A percentile compares a stretch with the other conserved stretches of the same genome.
Conservation (phyloP, 1,140 invertebrate species). For the Panagrolaimus sp. region DNA sequence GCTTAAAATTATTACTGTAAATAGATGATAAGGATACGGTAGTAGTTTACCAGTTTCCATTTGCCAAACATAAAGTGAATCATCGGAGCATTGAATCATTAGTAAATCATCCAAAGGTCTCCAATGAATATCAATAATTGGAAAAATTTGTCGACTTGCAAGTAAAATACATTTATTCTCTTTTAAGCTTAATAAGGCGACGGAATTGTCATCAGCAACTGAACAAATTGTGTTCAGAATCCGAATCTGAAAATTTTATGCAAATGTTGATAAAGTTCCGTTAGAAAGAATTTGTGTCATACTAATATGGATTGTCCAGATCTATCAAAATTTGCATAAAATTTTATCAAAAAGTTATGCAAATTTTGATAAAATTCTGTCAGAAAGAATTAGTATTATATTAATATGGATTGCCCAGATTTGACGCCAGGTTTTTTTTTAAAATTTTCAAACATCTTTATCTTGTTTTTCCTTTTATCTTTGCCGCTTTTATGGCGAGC, state of each 20-base stretch:
- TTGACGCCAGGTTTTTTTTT: too few relatives aligned
- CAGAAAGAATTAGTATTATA: too few relatives aligned
- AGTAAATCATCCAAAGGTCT: conserved; percentile 94
- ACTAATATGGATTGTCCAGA: too few relatives aligned
- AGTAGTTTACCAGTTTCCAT: conserved; percentile 81
- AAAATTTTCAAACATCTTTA: too few relatives aligned
- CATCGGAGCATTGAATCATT: conserved; percentile 93
- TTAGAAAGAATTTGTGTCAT: too few relatives aligned
- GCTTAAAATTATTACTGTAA: conserved; percentile 62
- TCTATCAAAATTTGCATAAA: too few relatives aligned
- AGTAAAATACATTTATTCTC: conserved; percentile 90
- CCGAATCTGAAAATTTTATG: conserved; percentile 68
- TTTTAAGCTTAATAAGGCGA: conserved; percentile 82
- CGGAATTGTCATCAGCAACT: conserved; percentile 95
- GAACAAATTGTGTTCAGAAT: conserved; percentile 91
- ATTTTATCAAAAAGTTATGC: too few relatives aligned
- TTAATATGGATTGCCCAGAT: too few relatives aligned
- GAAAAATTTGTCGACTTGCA: conserved; percentile 90
- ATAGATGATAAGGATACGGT: conserved; percentile 18
- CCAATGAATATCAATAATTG: conserved; percentile 92
- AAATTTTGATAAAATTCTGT: too few relatives aligned
- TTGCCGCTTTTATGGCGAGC: too few relatives aligned
- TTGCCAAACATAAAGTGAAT: conserved; percentile 98
- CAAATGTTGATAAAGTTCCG: too few relatives aligned
- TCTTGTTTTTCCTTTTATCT: too few relatives aligned